Conservation (phyloP, 2,888 invertebrate genomes). For the Poecilobothrus nobilitatus region DNA sequence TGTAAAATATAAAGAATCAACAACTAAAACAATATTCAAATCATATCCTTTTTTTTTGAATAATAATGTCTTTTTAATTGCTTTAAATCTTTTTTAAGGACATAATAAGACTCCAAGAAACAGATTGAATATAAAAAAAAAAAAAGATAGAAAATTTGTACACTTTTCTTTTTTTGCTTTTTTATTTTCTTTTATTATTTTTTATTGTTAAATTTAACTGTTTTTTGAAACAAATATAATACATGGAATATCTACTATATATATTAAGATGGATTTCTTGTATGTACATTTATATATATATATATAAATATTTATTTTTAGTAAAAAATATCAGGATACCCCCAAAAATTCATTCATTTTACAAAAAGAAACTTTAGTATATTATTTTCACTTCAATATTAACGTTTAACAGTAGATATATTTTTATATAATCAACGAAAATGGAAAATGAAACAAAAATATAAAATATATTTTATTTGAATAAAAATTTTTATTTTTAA, state of each 20-base stretch:
- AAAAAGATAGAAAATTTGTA: background rate
- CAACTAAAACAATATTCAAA: constrained; percentile 1
- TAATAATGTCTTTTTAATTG: constrained; percentile 6
- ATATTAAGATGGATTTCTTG: too few relatives aligned
- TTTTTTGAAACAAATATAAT: background rate
- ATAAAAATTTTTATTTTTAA: too few relatives aligned
- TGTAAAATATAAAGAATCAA: background rate
- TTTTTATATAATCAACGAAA: background rate
- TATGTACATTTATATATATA: too few relatives aligned
- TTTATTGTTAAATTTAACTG: background rate
- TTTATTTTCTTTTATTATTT: background rate
- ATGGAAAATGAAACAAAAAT: background rate
- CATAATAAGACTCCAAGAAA: background rate
- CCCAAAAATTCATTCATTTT: background rate
- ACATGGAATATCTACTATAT: too few relatives aligned
- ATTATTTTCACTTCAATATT: background rate
- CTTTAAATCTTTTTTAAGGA: constrained; percentile 6
- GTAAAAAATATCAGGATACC: too few relatives aligned
- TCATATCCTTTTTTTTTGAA: constrained; percentile 1
- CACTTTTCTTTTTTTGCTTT: background rate
- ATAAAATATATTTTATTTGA: background rate
- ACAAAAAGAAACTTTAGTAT: background rate
- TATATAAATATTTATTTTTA: too few relatives aligned
- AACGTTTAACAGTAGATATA: background rate
- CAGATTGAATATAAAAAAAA: background rate